Evolutionary conservation across 2,888 invertebrate species (phyloP).

Genomic region (Chaetogeoica ovagalla): DNA sequence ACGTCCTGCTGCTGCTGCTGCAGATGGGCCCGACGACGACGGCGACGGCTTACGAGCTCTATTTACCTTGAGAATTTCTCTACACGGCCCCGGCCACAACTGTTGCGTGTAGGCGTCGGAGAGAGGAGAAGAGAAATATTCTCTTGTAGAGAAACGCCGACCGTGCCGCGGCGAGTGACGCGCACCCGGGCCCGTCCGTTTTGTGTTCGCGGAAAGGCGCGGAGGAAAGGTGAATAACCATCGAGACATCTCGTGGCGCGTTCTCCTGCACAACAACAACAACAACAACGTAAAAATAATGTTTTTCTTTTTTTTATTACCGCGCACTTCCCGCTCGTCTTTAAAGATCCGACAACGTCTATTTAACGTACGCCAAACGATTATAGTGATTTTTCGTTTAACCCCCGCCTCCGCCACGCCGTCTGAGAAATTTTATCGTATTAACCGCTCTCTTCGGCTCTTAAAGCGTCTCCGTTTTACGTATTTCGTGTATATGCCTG

Average conservation of each 20-base stretch:
- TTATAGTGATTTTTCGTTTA: too few relatives aligned
- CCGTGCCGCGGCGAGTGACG: conserved; percentile 6
- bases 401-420: too few relatives aligned
- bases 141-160: conserved; percentile 19
- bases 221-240: conserved; percentile 51
- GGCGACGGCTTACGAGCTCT: not conserved
- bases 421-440: too few relatives aligned
- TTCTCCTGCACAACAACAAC: not conserved
- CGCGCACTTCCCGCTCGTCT: conserved; percentile 31
- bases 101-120: conserved; percentile 46
- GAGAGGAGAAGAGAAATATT: not conserved
- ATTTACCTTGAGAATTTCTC: conserved; percentile 46
- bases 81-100: not conserved
- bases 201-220: conserved; percentile 22
- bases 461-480: too few relatives aligned
- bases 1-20: not conserved
- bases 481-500: too few relatives aligned
- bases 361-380: too few relatives aligned
- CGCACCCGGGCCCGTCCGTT: not conserved
- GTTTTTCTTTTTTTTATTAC: not conserved
- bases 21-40: not conserved
- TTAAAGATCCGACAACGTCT: not conserved
- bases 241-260: not conserved
- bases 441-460: too few relatives aligned
- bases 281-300: too few relatives aligned